A percentile compares a stretch with the other conserved stretches of the same genome.
Evolutionary conservation across 2,113 vertebrate genomes (phyloP).

Genomic region (Mesembrinibis cayennensis): DNA sequence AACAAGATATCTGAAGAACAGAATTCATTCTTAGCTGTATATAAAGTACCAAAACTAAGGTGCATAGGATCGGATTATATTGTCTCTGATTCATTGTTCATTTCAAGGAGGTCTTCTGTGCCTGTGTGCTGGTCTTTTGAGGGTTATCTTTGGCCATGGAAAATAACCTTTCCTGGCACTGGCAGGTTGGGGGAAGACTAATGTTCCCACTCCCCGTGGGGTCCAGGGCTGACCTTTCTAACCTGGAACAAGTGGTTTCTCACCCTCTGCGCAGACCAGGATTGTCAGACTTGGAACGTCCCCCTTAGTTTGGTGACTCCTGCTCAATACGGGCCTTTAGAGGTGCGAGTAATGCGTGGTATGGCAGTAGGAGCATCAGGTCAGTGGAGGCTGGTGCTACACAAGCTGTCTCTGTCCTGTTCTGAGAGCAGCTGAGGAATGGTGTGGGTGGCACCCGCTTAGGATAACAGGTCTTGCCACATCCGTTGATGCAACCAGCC

Average conservation of each 20-base stretch:
- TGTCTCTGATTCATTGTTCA: not conserved
- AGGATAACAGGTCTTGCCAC: not conserved
- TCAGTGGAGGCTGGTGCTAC: not conserved
- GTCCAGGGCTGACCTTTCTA: not conserved
- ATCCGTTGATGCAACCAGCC: not conserved
- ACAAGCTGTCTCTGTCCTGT: not conserved
- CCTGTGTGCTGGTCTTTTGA: not conserved
- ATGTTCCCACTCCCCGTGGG: accelerated
- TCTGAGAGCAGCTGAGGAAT: not conserved
- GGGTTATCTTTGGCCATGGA: not conserved
- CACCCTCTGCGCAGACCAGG: too few relatives aligned
- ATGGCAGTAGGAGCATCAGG: not conserved
- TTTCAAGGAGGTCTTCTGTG: not conserved
- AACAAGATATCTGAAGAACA: not conserved
- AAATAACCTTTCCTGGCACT: not conserved
- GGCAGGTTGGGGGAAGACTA: not conserved
- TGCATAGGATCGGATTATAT: not conserved
- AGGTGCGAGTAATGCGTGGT: accelerated
- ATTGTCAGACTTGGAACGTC: accelerated
- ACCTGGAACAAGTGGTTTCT: not conserved
- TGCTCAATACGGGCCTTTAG: accelerated
- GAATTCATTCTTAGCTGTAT: not conserved
- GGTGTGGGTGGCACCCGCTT: not conserved
- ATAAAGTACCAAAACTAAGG: not conserved
- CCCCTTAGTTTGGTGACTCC: not conserved